These are phyloP conservation scores for Monarcha castaneiventris DNA, from an alignment of 2,113 vertebrate species.

Conservation along the genomic window DNA sequence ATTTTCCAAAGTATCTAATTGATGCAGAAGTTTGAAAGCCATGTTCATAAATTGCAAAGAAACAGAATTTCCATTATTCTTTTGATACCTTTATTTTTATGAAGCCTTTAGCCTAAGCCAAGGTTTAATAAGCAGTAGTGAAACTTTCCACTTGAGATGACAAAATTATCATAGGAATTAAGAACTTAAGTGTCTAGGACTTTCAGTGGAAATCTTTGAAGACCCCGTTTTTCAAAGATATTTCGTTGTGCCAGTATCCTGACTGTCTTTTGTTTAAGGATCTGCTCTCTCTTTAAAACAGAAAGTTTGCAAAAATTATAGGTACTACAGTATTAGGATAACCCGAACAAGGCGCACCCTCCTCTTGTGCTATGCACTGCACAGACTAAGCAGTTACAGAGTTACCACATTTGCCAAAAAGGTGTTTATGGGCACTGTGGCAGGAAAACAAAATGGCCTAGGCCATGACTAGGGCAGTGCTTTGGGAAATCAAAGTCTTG, in stretches of 20 bases:
- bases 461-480: neutral
- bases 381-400: neutral
- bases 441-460: neutral
- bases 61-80: neutral
- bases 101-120: neutral
- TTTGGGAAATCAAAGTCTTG: neutral
- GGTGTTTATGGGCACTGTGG: neutral
- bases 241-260: neutral
- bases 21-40: neutral
- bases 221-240: neutral
- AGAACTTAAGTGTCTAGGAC: neutral
- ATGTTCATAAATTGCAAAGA: neutral
- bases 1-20: neutral
- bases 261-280: neutral
- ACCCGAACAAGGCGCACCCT: rapidly evolving
- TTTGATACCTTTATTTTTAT: neutral
- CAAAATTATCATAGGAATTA: neutral
- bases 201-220: neutral
- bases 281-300: neutral
- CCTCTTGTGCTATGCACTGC: neutral
- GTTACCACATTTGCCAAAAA: neutral
- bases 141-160: neutral
- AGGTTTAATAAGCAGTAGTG: neutral
- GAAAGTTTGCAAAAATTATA: neutral
- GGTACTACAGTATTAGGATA: neutral